Percentiles rank a stretch among this genome's conserved stretches.
Evolutionary conservation across 1,140 invertebrate genomes (phyloP).

Genomic region (Achatina immaculata): DNA sequence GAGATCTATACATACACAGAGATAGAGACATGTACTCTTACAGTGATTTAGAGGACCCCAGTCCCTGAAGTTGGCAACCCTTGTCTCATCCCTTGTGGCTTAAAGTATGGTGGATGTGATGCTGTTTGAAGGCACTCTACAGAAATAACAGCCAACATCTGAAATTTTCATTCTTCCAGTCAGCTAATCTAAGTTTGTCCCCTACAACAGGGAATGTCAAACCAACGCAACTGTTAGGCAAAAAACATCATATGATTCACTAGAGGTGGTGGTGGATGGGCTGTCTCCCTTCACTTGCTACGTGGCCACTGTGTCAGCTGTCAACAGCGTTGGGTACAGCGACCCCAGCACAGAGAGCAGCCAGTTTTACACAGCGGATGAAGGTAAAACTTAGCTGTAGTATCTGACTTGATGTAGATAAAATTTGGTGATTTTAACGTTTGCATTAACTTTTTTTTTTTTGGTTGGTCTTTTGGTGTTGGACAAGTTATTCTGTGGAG

Average conservation of each 20-base stretch:
- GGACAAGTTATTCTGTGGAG: too few species aligned
- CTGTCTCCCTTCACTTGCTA: constrained; percentile 8
- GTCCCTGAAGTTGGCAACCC: too few species aligned
- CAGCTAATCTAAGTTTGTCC: too few species aligned
- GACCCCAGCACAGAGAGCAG: background rate
- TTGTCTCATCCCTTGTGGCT: too few species aligned
- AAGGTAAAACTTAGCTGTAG: background rate
- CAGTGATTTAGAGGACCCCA: too few species aligned
- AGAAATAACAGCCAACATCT: too few species aligned
- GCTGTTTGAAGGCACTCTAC: too few species aligned
- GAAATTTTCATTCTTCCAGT: too few species aligned
- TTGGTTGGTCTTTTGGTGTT: too few species aligned
- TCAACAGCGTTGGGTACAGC: background rate
- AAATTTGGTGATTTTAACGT: background rate
- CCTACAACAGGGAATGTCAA: background rate
- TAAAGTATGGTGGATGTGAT: too few species aligned
- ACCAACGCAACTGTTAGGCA: background rate
- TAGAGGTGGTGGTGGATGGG: background rate
- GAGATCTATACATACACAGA: too few species aligned
- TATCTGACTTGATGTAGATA: background rate
- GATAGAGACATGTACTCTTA: too few species aligned
- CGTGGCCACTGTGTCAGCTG: background rate
- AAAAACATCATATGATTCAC: background rate
- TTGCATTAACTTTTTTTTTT: background rate
- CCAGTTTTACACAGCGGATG: background rate